phyloP scores from a whole-genome alignment of 2,113 vertebrate species.

The Grallaria varia region DNA sequence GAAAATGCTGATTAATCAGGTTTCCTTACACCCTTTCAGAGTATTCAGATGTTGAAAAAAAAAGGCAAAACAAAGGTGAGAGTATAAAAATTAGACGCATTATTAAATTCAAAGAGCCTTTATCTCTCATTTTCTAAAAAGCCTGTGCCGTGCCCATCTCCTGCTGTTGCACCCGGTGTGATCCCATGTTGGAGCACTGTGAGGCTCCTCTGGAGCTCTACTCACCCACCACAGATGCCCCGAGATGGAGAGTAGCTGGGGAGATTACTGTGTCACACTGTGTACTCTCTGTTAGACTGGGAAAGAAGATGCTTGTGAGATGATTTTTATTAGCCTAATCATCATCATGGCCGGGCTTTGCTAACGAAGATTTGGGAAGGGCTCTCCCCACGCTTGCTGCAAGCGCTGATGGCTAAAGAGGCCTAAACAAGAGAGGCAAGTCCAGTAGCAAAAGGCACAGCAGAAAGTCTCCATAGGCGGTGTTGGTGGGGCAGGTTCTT shows the following conservation, averaged over 20 bases:
- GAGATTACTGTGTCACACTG: neutral
- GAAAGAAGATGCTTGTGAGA: neutral
- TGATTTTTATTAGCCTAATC: neutral
- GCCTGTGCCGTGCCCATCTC: neutral
- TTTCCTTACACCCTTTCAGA: constrained; percentile 26
- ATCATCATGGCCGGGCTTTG: no score
- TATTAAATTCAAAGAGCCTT: neutral
- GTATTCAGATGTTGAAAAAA: neutral
- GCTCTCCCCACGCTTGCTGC: no score
- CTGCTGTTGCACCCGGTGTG: neutral
- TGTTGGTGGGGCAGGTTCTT: no score
- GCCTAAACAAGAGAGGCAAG: no score
- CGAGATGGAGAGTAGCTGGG: neutral
- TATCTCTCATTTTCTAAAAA: neutral
- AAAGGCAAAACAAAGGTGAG: neutral
- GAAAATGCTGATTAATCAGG: constrained; percentile 27
- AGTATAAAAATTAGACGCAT: neutral
- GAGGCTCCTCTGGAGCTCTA: neutral
- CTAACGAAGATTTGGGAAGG: no score
- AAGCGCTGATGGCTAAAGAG: no score
- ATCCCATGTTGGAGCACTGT: rapidly evolving
- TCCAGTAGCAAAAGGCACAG: no score
- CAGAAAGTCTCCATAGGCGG: no score
- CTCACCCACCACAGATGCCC: neutral
- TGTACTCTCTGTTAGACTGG: neutral